A percentile compares a stretch with the other conserved stretches of the same genome.
Conservation (phyloP, 1,140 invertebrate genomes). For the Heterodera schachtii region DNA sequence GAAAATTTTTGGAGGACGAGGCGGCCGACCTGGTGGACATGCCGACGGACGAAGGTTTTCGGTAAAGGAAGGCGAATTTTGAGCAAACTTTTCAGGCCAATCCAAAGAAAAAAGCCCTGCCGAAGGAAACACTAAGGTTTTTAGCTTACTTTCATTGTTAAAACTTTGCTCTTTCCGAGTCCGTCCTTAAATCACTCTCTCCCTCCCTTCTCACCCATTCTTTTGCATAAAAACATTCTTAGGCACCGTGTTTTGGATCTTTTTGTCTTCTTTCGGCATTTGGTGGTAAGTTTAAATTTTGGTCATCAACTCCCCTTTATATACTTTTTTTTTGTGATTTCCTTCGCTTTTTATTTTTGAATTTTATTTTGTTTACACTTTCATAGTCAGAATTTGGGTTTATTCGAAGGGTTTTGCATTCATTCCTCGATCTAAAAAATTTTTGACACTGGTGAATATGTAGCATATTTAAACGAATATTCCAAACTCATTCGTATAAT, state of each 20-base stretch:
- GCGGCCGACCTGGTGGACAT: slow-evolving; percentile 31
- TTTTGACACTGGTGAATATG: too few species aligned
- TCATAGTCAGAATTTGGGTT: too few species aligned
- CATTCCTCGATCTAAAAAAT: too few species aligned
- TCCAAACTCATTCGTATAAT: too few species aligned
- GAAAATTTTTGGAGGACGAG: slow-evolving; percentile 31
- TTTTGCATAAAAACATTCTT: not conserved
- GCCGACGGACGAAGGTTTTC: slow-evolving; percentile 23
- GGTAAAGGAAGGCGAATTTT: not conserved
- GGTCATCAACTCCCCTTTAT: not conserved
- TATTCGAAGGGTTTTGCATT: too few species aligned
- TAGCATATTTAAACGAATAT: too few species aligned
- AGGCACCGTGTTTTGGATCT: not conserved
- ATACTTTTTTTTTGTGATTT: too few species aligned
- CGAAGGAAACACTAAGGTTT: slow-evolving; percentile 23
- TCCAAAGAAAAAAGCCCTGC: not conserved
- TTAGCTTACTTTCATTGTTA: not conserved
- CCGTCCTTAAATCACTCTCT: not conserved
- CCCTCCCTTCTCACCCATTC: not conserved
- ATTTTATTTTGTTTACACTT: too few species aligned
- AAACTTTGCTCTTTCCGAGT: not conserved
- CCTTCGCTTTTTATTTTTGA: too few species aligned
- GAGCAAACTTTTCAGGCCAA: too few species aligned
- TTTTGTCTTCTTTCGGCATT: slow-evolving; percentile 14
- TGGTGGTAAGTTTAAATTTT: slow-evolving; percentile 23